These are phyloP conservation scores for Drosophila subpulchrella DNA, from an alignment of 1,140 invertebrate genomes.

Conservation along the genomic window DNA sequence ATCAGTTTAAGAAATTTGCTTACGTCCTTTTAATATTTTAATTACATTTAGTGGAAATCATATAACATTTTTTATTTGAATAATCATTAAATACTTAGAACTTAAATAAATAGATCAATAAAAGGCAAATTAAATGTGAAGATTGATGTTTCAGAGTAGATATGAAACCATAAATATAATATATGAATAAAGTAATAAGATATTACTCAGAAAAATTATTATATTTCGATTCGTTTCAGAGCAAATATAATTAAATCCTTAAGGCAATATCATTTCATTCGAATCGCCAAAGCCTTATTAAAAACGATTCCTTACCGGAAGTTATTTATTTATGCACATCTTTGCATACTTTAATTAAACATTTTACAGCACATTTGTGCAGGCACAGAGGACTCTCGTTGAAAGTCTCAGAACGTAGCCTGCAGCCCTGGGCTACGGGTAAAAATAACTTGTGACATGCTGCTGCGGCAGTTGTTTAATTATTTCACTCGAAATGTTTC, in stretches of 20 bases:
- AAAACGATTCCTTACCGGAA: constrained; percentile 35
- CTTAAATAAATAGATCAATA: no score
- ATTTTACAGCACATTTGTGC: constrained; percentile 45
- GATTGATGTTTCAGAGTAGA: no score
- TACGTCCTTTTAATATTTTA: no score
- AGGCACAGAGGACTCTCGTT: constrained; percentile 62
- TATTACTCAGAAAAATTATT: no score
- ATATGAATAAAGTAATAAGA: no score
- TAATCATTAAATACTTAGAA: no score
- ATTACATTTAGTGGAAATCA: no score
- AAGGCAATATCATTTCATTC: background rate
- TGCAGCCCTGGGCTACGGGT: constrained; percentile 48
- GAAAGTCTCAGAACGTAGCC: constrained; percentile 65
- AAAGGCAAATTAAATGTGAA: no score
- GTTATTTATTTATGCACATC: constrained; percentile 73
- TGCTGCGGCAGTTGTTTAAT: constrained; percentile 39
- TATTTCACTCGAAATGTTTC: constrained; percentile 58
- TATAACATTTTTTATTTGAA: no score
- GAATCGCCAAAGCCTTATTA: background rate
- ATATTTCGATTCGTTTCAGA: background rate
- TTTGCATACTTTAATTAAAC: constrained; percentile 78
- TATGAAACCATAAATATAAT: no score
- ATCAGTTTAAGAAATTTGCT: no score
- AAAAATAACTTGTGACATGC: constrained; percentile 45
- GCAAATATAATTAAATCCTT: background rate